Evolutionary conservation across 2,113 vertebrate genomes (phyloP), one percentile per base, ranked within the genome.

Genomic region (Origma solitaria): DNA sequence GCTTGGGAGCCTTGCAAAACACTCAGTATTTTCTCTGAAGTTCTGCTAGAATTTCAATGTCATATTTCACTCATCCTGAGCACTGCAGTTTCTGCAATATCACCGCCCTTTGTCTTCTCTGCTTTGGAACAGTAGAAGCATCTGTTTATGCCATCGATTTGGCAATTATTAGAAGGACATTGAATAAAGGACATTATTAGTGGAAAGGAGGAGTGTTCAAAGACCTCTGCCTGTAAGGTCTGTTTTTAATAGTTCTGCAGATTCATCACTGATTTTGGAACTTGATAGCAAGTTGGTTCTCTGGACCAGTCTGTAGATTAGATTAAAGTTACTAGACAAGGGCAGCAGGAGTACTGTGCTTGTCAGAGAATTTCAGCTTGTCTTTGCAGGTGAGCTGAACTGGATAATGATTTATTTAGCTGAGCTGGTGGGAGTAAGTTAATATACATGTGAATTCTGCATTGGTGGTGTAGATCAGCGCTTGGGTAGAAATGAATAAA

Each of bases 201-300:
- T 49, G 73, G 37, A 68, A 85, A 75, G 80, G 66, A 83, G 77
- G 23, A 75, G 54, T 66, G 33, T 92, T 86, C 44, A 50, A 86
- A 86, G 47, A 68, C 72, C 33, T 83, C 54, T 90, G 45, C 53
- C 38, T 3, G 0, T 47, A 23, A 66, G 47, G 44, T 66, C 51
- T 92, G 57, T 30, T 88, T 93, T 93, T 78, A 88, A 56, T 88
- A 66, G 76, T 81, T 88, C 9, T 81, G 86, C 64, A 23, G 76
- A 37, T 92, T 88, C 56, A 84, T 94, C 68, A 60, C 51, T 86
- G 82, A 51, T 91, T 92, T 90, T 86, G 82, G 42, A 94, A 90
- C 45, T 76, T 82, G 82, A 31, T 61, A 85, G 44, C 53, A 79
- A 49, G 40, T 37, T 82, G 31, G 13, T 75, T 73, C 38, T 72